Base-by-base conservation (phyloP, 2,888 invertebrate species). In the Nowickia ferox region DNA sequence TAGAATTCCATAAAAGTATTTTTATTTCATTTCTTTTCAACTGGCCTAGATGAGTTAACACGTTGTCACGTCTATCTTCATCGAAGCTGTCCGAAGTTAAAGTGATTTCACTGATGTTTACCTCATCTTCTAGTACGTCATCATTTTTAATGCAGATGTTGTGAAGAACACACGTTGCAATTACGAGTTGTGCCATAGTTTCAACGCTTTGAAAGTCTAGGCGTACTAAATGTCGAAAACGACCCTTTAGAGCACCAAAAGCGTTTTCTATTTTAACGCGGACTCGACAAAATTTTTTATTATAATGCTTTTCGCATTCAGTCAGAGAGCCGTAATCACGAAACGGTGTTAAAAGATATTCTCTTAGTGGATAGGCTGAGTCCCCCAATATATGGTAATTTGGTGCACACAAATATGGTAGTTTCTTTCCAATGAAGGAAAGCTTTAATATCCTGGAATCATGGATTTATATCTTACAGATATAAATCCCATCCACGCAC, bases 191-290 rank as follows among this genome's bases (percentile, higher is more conserved):
- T 38, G 72, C 72, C 86, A 84, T 81, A 4, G 61, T 71, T 40
- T 82, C 74, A 1, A 87, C 78, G 22, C 74, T 84, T 30, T 79
- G 69, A 48, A 86, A 86, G 11, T 78, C 80, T 2, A 22, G 22
- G 22, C 22, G 22, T 22, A 22, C 1, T 22, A 2, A 22, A 2
- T 87, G 84, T 4, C 86, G 87, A 68, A 89, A 90, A 22, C 89
- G 84, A 38, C 55, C 61, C 85, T 90, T 90, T 42, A 90, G 74
- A 11, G 90, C 53, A 40, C 88, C 89, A 84, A 91, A 91, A 9
- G 89, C 61, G 83, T 91, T 90, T 88, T 90, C 90, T n/a, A 91
- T 90, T 74, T 87, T 80, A 3, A 90, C 89, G 53, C 90, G 68
- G 9, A 89, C 88, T 71, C 85, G 78, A 71, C 71, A 85, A 51